Evolutionary conservation across 2,888 invertebrate species (phyloP), one percentile per base, ranked within the genome.

Genomic region (Polydrusus pterygomalis): DNA sequence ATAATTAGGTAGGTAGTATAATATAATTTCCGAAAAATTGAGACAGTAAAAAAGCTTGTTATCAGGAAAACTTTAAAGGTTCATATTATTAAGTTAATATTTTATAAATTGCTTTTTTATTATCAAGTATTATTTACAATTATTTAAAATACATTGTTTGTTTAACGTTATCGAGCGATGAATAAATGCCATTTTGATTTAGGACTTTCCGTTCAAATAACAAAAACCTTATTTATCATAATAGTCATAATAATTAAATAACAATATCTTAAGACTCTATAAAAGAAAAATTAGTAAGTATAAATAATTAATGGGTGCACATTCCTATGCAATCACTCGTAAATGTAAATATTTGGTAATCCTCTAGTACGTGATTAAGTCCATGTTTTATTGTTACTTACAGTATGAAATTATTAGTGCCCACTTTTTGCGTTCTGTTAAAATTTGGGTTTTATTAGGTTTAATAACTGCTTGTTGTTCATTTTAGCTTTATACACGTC

Each of bases 21-120:
- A n/a, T 47, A 13, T 70, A 58, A 58, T 30, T 34, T 51, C 51
- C 45, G 49, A 56, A 69, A 70, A 70, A 63, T 18, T 34, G 49
- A 63, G 13, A 43, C 40, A 20, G 70, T 70, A 54, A 70, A 70
- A 70, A 70, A 70, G 70, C 70, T 63, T 70, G 34, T 68, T 62
- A 62, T 11, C 51, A 54, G 54, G 45, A 49, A 70, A 62, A 60
- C 17, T 18, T 70, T 30, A 25, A 34, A 63, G 63, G 63, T 62
- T 63, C 43, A 63, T 63, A 60, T 34, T 9, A 9, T 70, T 62
- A 30, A 15, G 43, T 70, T 62, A 40, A 25, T 49, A 63, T 62
- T 70, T 34, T 49, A 60, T 17, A 15, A 20, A 43, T 51, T 40
- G 43, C 51, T 8, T 62, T n/a, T n/a, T n/a, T 47, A 17, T 70